Evolutionary conservation across 1,140 invertebrate genomes (phyloP).

Genomic region (Steinernema feltiae): DNA sequence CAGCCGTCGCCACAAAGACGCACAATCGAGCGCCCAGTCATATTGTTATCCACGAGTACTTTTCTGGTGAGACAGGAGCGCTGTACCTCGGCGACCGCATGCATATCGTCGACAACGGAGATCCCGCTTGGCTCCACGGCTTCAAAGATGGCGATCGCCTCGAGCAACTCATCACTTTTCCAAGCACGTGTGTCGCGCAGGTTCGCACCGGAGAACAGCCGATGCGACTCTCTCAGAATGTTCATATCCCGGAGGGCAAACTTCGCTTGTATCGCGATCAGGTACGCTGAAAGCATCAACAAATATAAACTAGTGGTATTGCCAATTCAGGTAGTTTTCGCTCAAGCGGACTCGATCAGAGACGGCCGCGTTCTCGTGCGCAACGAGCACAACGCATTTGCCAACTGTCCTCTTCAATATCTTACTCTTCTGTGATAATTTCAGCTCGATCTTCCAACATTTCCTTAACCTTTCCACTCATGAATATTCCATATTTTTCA

Average conservation of each 20-base stretch:
- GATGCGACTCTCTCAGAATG: conserved; percentile 53
- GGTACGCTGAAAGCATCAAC: conserved; percentile 18
- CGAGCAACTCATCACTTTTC: conserved; percentile 50
- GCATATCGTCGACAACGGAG: conserved; percentile 54
- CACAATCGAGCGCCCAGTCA: conserved; percentile 25
- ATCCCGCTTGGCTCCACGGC: conserved; percentile 57
- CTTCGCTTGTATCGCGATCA: conserved; percentile 43
- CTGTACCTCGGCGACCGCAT: conserved; percentile 50
- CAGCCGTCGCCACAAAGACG: background rate
- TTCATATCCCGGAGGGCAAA: conserved; percentile 32
- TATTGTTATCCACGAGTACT: conserved; percentile 55
- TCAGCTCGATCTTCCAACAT: background rate
- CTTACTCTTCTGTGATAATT: conserved; percentile 34
- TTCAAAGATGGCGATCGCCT: conserved; percentile 42
- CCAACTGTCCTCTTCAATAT: conserved; percentile 37
- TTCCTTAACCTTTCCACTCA: conserved; percentile 16
- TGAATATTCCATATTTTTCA: background rate
- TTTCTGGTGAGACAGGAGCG: conserved; percentile 20
- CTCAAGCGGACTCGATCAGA: conserved; percentile 45
- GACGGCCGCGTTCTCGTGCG: conserved; percentile 40
- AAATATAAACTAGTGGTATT: conserved; percentile 29
- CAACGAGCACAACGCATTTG: conserved; percentile 41
- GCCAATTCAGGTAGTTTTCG: conserved; percentile 44
- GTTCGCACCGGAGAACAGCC: conserved; percentile 49
- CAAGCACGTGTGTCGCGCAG: conserved; percentile 50